Base-by-base conservation (phyloP, 1,140 invertebrate species). In the Coelopa frigida region DNA sequence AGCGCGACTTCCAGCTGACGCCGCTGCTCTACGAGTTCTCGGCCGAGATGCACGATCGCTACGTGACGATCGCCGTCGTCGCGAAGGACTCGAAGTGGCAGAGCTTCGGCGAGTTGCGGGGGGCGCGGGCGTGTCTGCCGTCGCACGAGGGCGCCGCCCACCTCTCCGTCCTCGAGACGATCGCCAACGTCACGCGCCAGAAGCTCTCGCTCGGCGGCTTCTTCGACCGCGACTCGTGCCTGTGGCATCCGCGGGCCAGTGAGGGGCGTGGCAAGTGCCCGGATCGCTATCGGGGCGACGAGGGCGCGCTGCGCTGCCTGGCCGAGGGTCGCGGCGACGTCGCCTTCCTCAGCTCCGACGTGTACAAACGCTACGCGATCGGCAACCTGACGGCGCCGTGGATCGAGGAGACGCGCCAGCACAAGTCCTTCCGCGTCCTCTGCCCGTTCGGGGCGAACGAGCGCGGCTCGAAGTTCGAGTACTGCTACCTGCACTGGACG, bases 261-360 rank as follows among this genome's bases (percentile, higher is more conserved):
- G n/a, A n/a, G n/a, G n/a, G n/a, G n/a, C 39, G 47, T 14, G 54
- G 53, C 0, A 55, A 51, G 26, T 72, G 67, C 5, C 65, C 62
- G 2, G 33, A 52, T 11, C 53, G 54, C 18, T 72, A 76, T 42
- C 58, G 64, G 38, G 78, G 74, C 3, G 76, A 80, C 45, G 63
- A 74, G 51, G 76, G 83, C 3, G 84, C 90, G 3, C 77, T 95
- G 41, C 73, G 81, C 50, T 93, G 90, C 61, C 72, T 97, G 7
- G 75, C 81, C n/a, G 81, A 78, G 14, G 74, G 74, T 17, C n/a
- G n/a, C n/a, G 89, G 79, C 20, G 87, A 95, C 61, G 87, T 96
- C 1, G 90, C 90, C 1, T 94, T 95, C 65, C 73, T 93, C 1
- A 84, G 83, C 44, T 73, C 80, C 44, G 79, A 78, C 35, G 80